These are phyloP conservation scores for Lithobates sylvaticus DNA, from an alignment of 2,797 vertebrate genomes.

Conservation along the genomic window DNA sequence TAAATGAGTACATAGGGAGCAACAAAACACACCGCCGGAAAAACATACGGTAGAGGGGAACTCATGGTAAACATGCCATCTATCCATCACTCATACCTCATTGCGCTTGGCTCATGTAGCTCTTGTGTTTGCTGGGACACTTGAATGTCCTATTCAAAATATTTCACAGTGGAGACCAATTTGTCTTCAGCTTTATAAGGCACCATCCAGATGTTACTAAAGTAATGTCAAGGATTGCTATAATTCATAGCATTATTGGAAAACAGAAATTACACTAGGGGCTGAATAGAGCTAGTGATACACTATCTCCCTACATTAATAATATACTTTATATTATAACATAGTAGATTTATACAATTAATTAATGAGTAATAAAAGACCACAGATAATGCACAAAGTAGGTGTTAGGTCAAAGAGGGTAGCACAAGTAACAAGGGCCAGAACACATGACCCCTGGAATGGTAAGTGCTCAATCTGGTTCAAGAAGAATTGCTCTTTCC, in stretches of 20 bases:
- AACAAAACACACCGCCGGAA: conserved; percentile 32
- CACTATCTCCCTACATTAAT: not conserved
- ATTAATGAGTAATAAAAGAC: too few relatives aligned
- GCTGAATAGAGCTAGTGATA: conserved; percentile 5
- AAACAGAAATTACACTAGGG: conserved; percentile 2
- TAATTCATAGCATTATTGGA: conserved; percentile 40
- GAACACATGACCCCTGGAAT: too few relatives aligned
- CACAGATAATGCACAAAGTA: too few relatives aligned
- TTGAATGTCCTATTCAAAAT: conserved; percentile 31
- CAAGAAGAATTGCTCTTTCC: too few relatives aligned
- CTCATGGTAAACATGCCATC: conserved; percentile 17
- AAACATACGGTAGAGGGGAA: conserved; percentile 31
- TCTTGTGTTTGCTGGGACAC: conserved; percentile 42
- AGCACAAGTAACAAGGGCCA: too few relatives aligned
- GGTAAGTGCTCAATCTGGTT: too few relatives aligned
- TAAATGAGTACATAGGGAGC: conserved; percentile 31
- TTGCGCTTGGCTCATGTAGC: not conserved
- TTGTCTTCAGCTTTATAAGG: conserved; percentile 37
- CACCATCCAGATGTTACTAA: conserved; percentile 37
- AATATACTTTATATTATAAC: not conserved
- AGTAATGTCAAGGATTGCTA: conserved; percentile 30
- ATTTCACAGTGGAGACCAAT: conserved; percentile 49
- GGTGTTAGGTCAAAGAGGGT: too few relatives aligned
- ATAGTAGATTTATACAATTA: not conserved
- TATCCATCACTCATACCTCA: conserved; percentile 21